Evolutionary conservation across 1,140 invertebrate species (phyloP).

Genomic region (Formica exsecta): DNA sequence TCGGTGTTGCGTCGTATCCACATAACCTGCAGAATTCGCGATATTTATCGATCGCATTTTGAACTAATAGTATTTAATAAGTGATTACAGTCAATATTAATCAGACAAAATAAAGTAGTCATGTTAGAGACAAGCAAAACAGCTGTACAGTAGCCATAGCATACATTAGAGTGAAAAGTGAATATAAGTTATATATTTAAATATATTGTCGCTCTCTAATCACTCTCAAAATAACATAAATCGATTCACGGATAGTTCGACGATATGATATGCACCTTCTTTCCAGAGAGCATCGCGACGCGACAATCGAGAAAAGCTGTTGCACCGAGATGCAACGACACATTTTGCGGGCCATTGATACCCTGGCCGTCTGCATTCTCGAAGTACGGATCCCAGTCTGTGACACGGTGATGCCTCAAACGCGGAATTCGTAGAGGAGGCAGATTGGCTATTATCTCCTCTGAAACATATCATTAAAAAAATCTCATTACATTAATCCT

Average conservation of each 20-base stretch:
- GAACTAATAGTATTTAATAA: neutral
- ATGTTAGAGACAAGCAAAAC: neutral
- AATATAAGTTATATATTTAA: neutral
- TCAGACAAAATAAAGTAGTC: neutral
- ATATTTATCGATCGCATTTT: neutral
- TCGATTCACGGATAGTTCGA: neutral
- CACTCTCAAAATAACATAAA: neutral
- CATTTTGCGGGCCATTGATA: constrained; percentile 82
- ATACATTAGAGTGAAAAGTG: neutral
- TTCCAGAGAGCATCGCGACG: constrained; percentile 87
- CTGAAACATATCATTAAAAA: constrained; percentile 60
- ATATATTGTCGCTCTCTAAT: neutral
- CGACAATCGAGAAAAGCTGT: constrained; percentile 86
- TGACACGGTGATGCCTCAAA: constrained; percentile 82
- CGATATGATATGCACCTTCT: constrained; percentile 82
- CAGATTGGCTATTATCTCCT: constrained; percentile 70
- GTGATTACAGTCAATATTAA: neutral
- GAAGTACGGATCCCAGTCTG: constrained; percentile 91
- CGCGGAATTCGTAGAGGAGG: constrained; percentile 79
- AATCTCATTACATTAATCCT: neutral
- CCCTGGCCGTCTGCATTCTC: constrained; percentile 88
- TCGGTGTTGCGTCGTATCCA: constrained; percentile 86
- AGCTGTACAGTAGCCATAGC: neutral
- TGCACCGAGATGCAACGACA: constrained; percentile 85
- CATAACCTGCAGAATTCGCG: constrained; percentile 85